Evolutionary conservation across 2,113 vertebrate genomes (phyloP).

Genomic region (Emydura subglobosa): DNA sequence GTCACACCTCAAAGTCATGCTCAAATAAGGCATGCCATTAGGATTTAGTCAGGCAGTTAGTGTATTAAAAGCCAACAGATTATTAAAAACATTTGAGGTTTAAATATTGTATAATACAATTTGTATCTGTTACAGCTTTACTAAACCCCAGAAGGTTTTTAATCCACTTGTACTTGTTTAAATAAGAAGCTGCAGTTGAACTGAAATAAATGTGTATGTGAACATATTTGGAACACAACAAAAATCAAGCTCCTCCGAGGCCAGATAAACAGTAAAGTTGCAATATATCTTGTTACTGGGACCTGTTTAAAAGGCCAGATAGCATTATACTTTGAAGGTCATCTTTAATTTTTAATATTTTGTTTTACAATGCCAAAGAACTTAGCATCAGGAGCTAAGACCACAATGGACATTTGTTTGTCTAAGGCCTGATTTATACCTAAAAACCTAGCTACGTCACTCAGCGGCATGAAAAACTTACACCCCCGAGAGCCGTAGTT

Average conservation of each 20-base stretch:
- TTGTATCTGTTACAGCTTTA: rapidly evolving
- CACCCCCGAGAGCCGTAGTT: neutral
- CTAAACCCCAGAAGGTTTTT: neutral
- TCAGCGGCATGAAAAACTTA: neutral
- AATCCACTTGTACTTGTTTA: neutral
- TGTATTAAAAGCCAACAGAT: neutral
- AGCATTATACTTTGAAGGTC: neutral
- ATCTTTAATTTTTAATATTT: neutral
- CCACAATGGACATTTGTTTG: neutral
- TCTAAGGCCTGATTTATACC: neutral
- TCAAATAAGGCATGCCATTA: neutral
- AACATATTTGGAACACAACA: neutral
- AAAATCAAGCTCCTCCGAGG: neutral
- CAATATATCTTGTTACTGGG: too few species aligned
- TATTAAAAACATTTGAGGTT: neutral
- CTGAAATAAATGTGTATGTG: neutral
- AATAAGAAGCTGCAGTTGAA: neutral
- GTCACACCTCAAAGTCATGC: neutral
- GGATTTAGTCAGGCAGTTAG: neutral
- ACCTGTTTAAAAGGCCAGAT: neutral
- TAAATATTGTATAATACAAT: rapidly evolving
- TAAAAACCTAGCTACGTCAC: neutral
- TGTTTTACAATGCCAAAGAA: rapidly evolving
- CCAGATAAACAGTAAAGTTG: rapidly evolving
- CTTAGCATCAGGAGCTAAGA: neutral